Evolutionary conservation across 2,888 invertebrate genomes (phyloP), one percentile per base, ranked within the genome.

Genomic region (Acanthosoma haemorrhoidale): DNA sequence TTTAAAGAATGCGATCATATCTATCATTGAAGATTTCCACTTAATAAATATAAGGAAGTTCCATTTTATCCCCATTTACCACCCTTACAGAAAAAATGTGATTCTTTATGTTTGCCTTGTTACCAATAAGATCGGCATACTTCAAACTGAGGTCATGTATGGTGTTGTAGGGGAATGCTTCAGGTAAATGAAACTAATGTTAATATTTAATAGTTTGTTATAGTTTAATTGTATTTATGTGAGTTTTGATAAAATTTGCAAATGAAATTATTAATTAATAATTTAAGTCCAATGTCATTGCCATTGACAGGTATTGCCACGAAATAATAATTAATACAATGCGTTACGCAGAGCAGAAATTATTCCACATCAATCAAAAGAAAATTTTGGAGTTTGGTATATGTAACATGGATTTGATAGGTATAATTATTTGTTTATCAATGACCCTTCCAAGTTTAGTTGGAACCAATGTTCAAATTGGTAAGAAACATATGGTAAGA

Each of bases 241-340:
- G 16, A 15, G n/a, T n/a, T n/a, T n/a, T n/a, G n/a, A n/a, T 8
- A 5, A 41, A 15, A 41, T 8, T 57, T 21, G 21, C 8, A 0
- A 0, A 16, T 32, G 16, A 32, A 18, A 1, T 31, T 59, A 32
- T 15, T 59, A 0, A 32, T 3, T 13, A 1, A 18, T 32, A n/a
- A n/a, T n/a, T n/a, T n/a, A n/a, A n/a, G n/a, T n/a, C n/a, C n/a
- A n/a, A n/a, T n/a, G n/a, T n/a, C n/a, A n/a, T n/a, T n/a, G n/a
- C n/a, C n/a, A n/a, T n/a, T n/a, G n/a, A n/a, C 8, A 61, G 61
- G n/a, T 61, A 61, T 21, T 61, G 61, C n/a, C 61, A 61, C 16
- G 25, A 38, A n/a, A 21, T 61, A 36, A 21, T 61, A 13, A n/a
- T 61, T 34, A 61, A 61, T 32, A 18, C 60, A 21, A 36, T 61